These are phyloP conservation scores for Mola mola DNA, from an alignment of 2,113 vertebrate species.

Conservation along the genomic window DNA sequence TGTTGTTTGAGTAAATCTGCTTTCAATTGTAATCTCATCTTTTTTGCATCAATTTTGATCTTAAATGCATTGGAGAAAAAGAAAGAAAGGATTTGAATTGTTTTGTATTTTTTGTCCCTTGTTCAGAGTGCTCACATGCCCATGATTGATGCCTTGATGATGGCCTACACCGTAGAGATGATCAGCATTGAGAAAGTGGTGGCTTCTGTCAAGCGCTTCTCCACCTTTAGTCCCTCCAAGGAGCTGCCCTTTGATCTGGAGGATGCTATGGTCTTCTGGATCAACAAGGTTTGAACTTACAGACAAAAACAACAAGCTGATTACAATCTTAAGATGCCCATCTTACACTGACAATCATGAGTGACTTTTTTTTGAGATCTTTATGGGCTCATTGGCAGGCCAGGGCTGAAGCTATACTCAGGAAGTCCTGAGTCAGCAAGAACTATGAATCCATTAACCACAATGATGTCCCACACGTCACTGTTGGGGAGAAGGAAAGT, in stretches of 20 bases:
- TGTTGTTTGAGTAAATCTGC: background rate
- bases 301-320: background rate
- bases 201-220: constrained; percentile 94
- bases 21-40: background rate
- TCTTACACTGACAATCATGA: too few relatives aligned
- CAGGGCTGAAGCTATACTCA: too few relatives aligned
- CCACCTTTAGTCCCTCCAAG: constrained; percentile 97
- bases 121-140: constrained; percentile 93
- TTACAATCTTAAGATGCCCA: too few relatives aligned
- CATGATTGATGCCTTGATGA: constrained; percentile 98
- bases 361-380: too few relatives aligned
- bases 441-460: too few relatives aligned
- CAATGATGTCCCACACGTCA: too few relatives aligned
- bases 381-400: too few relatives aligned
- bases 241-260: constrained; percentile 98
- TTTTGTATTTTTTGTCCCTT: constrained; percentile 3
- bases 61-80: constrained; percentile 10
- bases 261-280: constrained; percentile 99
- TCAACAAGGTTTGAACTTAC: constrained; percentile 90
- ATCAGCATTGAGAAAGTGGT: constrained; percentile 99
- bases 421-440: too few relatives aligned
- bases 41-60: constrained; percentile 1
- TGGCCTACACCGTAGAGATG: constrained; percentile 98
- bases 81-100: constrained; percentile 25
- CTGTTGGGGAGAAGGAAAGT: too few relatives aligned